phyloP scores from a whole-genome alignment of 2,888 invertebrate genomes.

The Acleris emargana region DNA sequence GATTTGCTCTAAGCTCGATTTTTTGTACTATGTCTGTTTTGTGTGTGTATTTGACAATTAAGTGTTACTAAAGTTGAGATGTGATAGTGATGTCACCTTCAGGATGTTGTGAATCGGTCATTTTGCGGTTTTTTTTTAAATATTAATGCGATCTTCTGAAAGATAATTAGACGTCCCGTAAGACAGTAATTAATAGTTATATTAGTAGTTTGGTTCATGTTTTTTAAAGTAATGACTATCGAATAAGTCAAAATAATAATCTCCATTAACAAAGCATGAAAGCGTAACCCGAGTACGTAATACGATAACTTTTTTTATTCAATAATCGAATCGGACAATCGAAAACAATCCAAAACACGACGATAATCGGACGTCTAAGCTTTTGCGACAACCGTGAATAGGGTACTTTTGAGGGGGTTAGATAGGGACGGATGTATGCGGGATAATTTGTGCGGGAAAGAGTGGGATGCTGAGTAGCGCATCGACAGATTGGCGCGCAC shows the following conservation, averaged over 20 bases:
- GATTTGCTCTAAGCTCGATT: too few relatives aligned
- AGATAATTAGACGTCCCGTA: too few relatives aligned
- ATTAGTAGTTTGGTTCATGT: not conserved
- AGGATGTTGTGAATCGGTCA: slow-evolving; percentile 9
- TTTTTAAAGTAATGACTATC: not conserved
- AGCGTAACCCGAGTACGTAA: slow-evolving; percentile 26
- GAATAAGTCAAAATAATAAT: slow-evolving; percentile 8
- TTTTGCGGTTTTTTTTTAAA: slow-evolving; percentile 28
- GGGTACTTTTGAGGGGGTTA: slow-evolving; percentile 52
- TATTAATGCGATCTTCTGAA: too few relatives aligned
- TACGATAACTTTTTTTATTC: slow-evolving; percentile 31
- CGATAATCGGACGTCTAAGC: slow-evolving; percentile 71
- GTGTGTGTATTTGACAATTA: too few relatives aligned
- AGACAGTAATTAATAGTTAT: too few relatives aligned
- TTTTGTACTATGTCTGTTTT: too few relatives aligned
- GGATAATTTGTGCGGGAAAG: slow-evolving; percentile 43
- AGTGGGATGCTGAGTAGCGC: slow-evolving; percentile 57
- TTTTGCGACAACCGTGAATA: slow-evolving; percentile 65
- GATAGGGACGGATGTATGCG: slow-evolving; percentile 47
- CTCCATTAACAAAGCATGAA: slow-evolving; percentile 1
- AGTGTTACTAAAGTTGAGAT: too few relatives aligned
- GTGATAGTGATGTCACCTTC: not conserved
- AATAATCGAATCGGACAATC: slow-evolving; percentile 63
- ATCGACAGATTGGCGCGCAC: slow-evolving; percentile 83
- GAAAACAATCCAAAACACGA: slow-evolving; percentile 73